Evolutionary conservation across 2,113 vertebrate species (phyloP), one percentile per base, ranked within the genome.

Genomic region (Microtus ochrogaster): DNA sequence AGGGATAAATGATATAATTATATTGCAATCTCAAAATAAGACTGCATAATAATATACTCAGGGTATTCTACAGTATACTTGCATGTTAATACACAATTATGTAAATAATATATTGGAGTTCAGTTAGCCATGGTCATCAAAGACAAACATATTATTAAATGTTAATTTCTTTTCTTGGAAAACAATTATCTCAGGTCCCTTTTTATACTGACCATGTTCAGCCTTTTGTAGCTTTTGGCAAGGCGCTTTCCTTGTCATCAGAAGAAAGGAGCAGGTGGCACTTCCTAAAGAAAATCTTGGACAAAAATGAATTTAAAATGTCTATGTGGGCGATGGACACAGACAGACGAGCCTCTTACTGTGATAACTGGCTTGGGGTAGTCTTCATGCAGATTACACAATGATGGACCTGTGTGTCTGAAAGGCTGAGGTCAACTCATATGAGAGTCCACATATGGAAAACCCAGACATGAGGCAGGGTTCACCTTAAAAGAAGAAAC

Each of bases 401-500:
- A 10, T 78, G 12, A 81, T 72, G 47, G 28, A 19, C 14, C 68
- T 55, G 47, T 76, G 39, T 10, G 3, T 36, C 83, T 22, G 70
- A 76, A 68, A 87, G 41, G 30, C 7, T 95, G 47, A 73, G 47
- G 36, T 96, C 84, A 81, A 14, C 63, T 91, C 55, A 55, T 58
- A 41, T 58, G 77, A 36, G 76, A 96, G n/a, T 52, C 7, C 9
- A 68, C 24, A 58, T 61, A 33, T 87, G 44, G 85, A 91, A 97
- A 41, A 87, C 87, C 28, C 72, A 92, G n/a, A 24, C 88, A 58
- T 61, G 8, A 36, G 92, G 26, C 63, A 41, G 63, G 36, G 36
- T 95, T 97, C 93, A 74, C 44, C 89, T 96, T 96, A 89, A 91
- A 95, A 97, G 52, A 92, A 96, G 73, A 79, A 95, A 86, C n/a